A percentile compares a stretch with the other conserved stretches of the same genome.
Evolutionary conservation across 2,113 vertebrate genomes (phyloP).

Genomic region (Copsychus sechellarum): DNA sequence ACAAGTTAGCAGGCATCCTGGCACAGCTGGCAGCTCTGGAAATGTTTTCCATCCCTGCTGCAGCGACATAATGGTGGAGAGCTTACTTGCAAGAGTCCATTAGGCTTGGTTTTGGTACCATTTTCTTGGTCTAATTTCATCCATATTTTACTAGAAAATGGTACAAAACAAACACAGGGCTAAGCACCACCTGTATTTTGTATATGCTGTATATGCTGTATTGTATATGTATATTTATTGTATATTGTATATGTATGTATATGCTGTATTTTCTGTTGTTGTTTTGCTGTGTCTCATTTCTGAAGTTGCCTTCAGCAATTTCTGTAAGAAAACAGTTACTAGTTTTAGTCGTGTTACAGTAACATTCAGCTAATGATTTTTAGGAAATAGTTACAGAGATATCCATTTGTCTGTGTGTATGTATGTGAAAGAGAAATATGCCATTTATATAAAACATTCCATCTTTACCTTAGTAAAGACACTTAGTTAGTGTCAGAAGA

Average conservation of each 20-base stretch:
- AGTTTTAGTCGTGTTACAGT: neutral
- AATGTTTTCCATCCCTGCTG: neutral
- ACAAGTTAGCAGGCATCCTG: neutral
- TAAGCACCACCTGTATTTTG: neutral
- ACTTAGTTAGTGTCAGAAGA: constrained; percentile 52
- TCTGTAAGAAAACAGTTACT: neutral
- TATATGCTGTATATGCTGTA: no score
- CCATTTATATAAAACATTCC: constrained; percentile 4
- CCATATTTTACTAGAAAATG: neutral
- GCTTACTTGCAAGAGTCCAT: neutral
- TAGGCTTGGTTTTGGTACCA: neutral
- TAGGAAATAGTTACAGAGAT: neutral
- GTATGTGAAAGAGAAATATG: constrained; percentile 16
- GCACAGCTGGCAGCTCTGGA: neutral
- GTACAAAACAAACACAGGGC: neutral
- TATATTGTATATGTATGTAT: no score
- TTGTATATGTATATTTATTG: no score
- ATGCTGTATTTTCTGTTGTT: neutral
- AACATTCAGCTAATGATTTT: constrained; percentile 1
- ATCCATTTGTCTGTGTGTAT: neutral
- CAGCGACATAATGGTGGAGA: neutral
- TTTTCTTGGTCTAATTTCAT: neutral
- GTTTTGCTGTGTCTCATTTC: neutral
- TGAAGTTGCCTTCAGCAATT: constrained; percentile 11
- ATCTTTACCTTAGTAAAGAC: constrained; percentile 19